Percentiles rank a stretch among this genome's conserved stretches.
Conservation (phyloP, 2,797 vertebrate species). For the Novumbra hubbsi region DNA sequence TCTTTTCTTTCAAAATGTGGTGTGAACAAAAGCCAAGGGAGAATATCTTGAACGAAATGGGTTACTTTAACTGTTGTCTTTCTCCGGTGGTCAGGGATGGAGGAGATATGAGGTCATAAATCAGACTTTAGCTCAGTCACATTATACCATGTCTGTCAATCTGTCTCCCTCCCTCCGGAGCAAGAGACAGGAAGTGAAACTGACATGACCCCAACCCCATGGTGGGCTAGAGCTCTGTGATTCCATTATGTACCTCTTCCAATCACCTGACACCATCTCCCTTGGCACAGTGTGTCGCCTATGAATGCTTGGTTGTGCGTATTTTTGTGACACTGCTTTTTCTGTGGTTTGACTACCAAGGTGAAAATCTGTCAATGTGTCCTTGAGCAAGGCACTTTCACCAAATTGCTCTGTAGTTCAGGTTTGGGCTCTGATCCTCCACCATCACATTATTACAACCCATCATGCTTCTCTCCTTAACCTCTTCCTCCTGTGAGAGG, state of each 20-base stretch:
- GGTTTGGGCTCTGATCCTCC: not conserved
- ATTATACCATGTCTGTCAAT: not conserved
- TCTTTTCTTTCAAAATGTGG: not conserved
- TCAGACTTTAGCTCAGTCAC: not conserved
- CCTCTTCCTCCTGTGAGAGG: not conserved
- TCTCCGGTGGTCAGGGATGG: not conserved
- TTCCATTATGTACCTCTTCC: constrained; percentile 24
- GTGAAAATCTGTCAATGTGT: too few relatives aligned
- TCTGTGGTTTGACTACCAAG: not conserved
- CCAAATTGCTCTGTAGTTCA: not conserved
- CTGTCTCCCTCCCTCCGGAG: not conserved
- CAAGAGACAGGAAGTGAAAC: too few relatives aligned
- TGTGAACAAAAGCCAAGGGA: not conserved
- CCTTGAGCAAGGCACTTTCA: too few relatives aligned
- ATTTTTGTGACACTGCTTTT: not conserved
- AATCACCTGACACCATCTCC: constrained; percentile 12
- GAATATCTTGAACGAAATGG: not conserved
- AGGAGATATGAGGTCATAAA: not conserved
- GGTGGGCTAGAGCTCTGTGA: not conserved
- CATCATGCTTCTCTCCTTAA: not conserved
- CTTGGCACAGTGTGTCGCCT: constrained; percentile 39
- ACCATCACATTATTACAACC: not conserved
- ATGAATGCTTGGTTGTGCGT: not conserved
- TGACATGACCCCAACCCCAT: too few relatives aligned
- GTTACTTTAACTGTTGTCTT: not conserved